Base-by-base conservation (phyloP, 1,140 invertebrate species). In the Drosophila parvula region DNA sequence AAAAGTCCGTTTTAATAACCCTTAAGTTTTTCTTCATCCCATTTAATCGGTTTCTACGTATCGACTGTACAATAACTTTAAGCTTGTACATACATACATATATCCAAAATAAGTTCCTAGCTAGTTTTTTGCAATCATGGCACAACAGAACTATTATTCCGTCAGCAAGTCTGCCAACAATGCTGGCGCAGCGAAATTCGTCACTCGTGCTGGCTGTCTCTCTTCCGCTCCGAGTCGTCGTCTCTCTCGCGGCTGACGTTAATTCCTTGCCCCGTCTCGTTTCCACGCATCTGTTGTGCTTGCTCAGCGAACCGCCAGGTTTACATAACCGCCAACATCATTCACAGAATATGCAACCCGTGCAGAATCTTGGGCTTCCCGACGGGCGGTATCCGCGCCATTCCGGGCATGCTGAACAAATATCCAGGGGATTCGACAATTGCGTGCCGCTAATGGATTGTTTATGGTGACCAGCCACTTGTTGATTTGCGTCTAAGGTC, bases 151-250 rank as follows among this genome's bases (percentile, higher is more conserved):
- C 47, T 50, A 30, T 45, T 45, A 63, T 73, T 80, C 71, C 88
- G 78, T 84, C 85, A 84, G 73, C 68, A 58, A 70, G 79, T 89
- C 83, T 88, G 81, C 67, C 74, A 81, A 65, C 68, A 68, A 48
- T 59, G 65, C 67, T 81, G 61, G 73, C 69, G 55, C 80, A 82
- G 80, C 76, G 55, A 82, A 78, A 89, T 88, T 86, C 84, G 83
- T 86, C 83, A 86, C 79, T 76, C 45, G 65, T 61, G 51, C 57
- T 34, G 32, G 5, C 47, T 16, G 4, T 69, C 62, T 71, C 58
- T 47, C 34, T 70, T 34, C 41, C 64, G 10, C 67, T 36, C 48
- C 30, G n/a, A 22, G 5, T 55, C 38, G 43, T 22, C 27, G 5
- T 69, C 63, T 61, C 74, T 43, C 48, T 60, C 51, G 34, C 27